A percentile compares a stretch with the other conserved stretches of the same genome.
These are phyloP conservation scores for Thunnus maccoyii DNA, from an alignment of 2,113 vertebrate species.

Conservation along the genomic window DNA sequence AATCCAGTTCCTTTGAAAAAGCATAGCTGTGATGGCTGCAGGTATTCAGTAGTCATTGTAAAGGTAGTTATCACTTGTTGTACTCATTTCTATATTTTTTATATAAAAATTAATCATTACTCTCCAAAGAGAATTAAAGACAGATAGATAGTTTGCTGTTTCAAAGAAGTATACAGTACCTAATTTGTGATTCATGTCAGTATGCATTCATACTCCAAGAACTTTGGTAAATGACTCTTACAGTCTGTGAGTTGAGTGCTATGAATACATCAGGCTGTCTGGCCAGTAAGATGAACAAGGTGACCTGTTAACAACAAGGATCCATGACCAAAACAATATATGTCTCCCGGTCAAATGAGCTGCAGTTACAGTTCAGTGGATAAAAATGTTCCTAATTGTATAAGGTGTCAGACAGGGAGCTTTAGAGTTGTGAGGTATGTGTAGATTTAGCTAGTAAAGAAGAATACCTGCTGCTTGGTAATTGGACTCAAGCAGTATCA, in stretches of 20 bases:
- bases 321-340: background rate
- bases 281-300: background rate
- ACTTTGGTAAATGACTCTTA: background rate
- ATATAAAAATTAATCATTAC: too few species aligned
- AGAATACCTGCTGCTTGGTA: constrained; percentile 25
- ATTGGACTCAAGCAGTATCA: constrained; percentile 8
- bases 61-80: too few species aligned
- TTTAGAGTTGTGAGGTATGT: background rate
- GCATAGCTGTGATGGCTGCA: too few species aligned
- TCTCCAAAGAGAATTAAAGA: too few species aligned
- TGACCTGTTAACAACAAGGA: background rate
- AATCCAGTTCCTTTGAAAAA: too few species aligned
- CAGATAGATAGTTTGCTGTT: background rate
- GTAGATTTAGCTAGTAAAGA: background rate
- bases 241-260: background rate
- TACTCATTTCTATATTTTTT: too few species aligned
- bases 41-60: too few species aligned
- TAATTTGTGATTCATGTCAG: background rate
- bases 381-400: background rate
- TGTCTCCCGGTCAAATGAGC: background rate
- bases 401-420: background rate
- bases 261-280: background rate
- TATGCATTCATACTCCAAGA: background rate
- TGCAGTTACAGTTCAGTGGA: background rate
- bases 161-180: background rate